These are phyloP conservation scores for Channa argus DNA, from an alignment of 2,113 vertebrate species.

Conservation along the genomic window DNA sequence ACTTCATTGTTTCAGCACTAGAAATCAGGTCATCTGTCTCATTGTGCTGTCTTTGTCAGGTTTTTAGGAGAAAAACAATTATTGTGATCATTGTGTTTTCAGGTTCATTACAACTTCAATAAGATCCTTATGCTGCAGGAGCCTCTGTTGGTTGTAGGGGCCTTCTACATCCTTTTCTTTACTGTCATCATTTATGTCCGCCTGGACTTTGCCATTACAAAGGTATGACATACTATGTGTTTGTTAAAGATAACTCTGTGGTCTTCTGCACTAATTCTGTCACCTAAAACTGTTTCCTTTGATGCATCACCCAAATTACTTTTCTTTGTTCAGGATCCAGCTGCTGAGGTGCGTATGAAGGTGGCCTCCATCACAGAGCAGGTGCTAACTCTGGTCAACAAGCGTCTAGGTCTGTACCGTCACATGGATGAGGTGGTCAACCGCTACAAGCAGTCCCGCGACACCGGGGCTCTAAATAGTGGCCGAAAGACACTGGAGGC, in stretches of 20 bases:
- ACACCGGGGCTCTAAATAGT: constrained; percentile 90
- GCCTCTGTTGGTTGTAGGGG: constrained; percentile 94
- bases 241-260: too few relatives aligned
- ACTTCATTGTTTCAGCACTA: too few relatives aligned
- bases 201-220: constrained; percentile 98
- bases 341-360: constrained; percentile 98
- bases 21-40: too few relatives aligned
- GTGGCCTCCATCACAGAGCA: constrained; percentile 99
- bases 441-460: constrained; percentile 95
- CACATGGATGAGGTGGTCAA: constrained; percentile 97
- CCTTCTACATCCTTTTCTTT: constrained; percentile 98
- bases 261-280: not conserved
- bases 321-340: constrained; percentile 88
- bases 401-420: constrained; percentile 94
- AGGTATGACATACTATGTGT: constrained; percentile 82
- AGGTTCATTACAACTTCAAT: constrained; percentile 98
- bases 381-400: constrained; percentile 96
- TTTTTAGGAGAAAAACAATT: too few relatives aligned
- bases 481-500: constrained; percentile 93
- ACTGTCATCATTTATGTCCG: constrained; percentile 96
- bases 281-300: not conserved
- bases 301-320: too few relatives aligned
- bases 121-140: constrained; percentile 99
- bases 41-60: too few relatives aligned
- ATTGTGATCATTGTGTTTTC: constrained; percentile 14